Percentiles rank a stretch among this genome's conserved stretches.
Conservation (phyloP, 2,113 vertebrate species). For the Crocuta crocuta region DNA sequence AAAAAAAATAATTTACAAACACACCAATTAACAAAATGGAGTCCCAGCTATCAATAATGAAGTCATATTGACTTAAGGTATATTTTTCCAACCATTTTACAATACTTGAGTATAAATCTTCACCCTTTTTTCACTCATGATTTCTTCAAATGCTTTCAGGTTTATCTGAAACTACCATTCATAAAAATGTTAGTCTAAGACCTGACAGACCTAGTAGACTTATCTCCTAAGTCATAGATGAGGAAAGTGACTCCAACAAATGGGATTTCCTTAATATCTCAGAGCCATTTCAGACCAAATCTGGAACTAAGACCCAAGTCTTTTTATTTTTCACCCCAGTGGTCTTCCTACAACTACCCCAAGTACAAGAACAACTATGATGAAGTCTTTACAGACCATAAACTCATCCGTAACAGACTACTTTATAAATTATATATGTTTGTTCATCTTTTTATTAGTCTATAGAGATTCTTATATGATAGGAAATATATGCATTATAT, state of each 20-base stretch:
- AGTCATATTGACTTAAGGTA: not conserved
- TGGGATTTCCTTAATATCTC: not conserved
- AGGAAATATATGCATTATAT: not conserved
- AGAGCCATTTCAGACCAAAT: not conserved
- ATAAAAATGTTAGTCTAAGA: not conserved
- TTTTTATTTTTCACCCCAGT: not conserved
- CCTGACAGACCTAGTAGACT: not conserved
- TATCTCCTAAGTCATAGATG: not conserved
- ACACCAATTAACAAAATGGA: not conserved
- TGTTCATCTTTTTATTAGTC: not conserved
- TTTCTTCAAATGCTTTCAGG: not conserved
- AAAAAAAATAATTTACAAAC: not conserved
- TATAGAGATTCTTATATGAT: not conserved
- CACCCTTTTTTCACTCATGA: not conserved
- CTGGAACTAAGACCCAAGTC: not conserved
- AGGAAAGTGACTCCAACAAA: not conserved
- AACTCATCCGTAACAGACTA: not conserved
- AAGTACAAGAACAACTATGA: not conserved
- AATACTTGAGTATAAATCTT: not conserved
- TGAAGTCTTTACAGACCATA: not conserved
- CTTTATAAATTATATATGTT: not conserved
- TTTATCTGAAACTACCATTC: not conserved
- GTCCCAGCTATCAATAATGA: not conserved
- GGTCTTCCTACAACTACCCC: not conserved
- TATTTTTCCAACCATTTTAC: not conserved